phyloP scores from a whole-genome alignment of 2,113 vertebrate species.

The Peromyscus leucopus region DNA sequence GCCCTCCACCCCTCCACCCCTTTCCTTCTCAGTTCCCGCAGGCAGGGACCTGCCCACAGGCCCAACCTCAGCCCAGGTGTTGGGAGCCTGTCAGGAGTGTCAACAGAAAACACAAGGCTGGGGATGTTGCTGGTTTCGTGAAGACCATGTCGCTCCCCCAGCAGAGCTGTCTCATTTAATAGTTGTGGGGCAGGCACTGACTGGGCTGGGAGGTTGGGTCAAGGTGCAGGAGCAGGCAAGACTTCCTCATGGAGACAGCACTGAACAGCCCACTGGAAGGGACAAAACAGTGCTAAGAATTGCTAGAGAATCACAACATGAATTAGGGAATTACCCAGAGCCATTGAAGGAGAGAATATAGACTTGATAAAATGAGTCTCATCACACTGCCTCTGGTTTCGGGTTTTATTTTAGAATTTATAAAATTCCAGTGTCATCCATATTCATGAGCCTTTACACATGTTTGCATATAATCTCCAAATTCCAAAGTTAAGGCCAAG shows the following conservation, averaged over 20 bases:
- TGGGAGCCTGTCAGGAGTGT: too few relatives aligned
- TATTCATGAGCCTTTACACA: slow-evolving; percentile 91
- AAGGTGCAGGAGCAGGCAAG: neutral
- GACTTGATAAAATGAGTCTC: slow-evolving; percentile 54
- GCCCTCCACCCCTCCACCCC: neutral
- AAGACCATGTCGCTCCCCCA: neutral
- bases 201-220: too few relatives aligned
- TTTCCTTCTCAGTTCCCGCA: rapidly evolving
- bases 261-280: neutral
- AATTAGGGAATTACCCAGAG: too few relatives aligned
- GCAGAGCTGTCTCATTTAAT: neutral
- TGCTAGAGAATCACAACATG: neutral
- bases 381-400: slow-evolving; percentile 78
- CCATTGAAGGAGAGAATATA: neutral
- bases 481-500: slow-evolving; percentile 97
- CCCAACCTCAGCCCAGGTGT: neutral
- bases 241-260: neutral
- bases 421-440: slow-evolving; percentile 98
- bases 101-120: neutral
- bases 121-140: neutral
- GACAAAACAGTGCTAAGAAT: neutral
- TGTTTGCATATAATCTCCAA: slow-evolving; percentile 97
- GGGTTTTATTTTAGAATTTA: slow-evolving; percentile 96
- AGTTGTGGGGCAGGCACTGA: neutral
- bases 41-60: too few relatives aligned